Evolutionary conservation across 2,888 invertebrate genomes (phyloP).

Genomic region (Actias luna): DNA sequence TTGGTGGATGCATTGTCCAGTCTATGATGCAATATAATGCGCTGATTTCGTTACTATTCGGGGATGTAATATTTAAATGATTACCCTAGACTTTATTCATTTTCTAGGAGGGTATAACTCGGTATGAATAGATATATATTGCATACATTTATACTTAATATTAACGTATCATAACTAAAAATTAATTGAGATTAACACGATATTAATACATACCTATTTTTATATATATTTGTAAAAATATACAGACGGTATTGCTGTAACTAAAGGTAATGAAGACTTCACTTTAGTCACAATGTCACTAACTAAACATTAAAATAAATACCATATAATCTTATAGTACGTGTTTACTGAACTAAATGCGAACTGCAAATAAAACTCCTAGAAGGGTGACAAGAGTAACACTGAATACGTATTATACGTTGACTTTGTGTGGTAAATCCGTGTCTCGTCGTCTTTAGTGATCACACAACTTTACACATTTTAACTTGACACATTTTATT

Average conservation of each 20-base stretch:
- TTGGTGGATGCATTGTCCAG: too few species aligned
- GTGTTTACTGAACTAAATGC: slow-evolving; percentile 12
- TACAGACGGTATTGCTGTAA: not conserved
- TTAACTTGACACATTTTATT: too few species aligned
- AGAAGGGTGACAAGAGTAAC: not conserved
- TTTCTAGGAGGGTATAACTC: not conserved
- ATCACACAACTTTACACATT: not conserved
- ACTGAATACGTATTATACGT: not conserved
- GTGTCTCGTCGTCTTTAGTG: not conserved
- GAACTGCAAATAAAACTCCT: slow-evolving; percentile 26
- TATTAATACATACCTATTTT: not conserved
- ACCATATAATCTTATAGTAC: too few species aligned
- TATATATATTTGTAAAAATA: not conserved
- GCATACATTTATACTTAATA: not conserved
- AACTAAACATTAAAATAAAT: not conserved
- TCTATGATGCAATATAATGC: too few species aligned
- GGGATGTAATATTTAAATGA: too few species aligned
- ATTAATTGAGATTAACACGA: not conserved
- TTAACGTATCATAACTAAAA: not conserved
- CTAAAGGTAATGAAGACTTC: not conserved
- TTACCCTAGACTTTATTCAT: too few species aligned
- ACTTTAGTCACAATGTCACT: slow-evolving; percentile 9
- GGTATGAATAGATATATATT: not conserved
- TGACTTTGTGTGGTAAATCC: not conserved
- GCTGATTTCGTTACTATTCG: too few species aligned